These are phyloP conservation scores for Propithecus coquereli DNA, from an alignment of 2,113 vertebrate species.

Conservation along the genomic window DNA sequence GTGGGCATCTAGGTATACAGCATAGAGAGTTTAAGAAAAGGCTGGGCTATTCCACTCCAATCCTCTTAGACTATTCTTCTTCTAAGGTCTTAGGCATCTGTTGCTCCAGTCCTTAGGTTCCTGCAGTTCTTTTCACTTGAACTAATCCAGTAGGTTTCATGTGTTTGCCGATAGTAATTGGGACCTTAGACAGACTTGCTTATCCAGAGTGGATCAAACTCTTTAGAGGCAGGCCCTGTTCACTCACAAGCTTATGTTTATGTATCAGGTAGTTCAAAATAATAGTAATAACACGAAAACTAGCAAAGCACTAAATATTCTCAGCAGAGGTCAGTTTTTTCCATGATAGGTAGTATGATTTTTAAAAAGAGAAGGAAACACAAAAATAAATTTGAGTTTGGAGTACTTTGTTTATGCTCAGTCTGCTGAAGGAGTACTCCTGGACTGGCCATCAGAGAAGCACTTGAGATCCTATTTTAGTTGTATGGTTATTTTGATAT, in stretches of 20 bases:
- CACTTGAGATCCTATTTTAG: background rate
- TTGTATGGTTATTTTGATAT: conserved; percentile 22
- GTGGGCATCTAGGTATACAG: background rate
- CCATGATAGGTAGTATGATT: background rate
- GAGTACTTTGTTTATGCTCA: background rate
- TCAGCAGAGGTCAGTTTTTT: background rate
- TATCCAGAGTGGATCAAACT: background rate
- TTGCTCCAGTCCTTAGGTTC: background rate
- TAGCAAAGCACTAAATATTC: background rate
- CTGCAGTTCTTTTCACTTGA: background rate
- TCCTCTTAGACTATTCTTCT: background rate
- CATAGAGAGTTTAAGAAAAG: background rate
- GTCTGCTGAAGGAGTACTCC: background rate
- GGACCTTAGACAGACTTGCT: background rate
- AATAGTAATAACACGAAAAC: background rate
- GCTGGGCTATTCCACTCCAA: background rate
- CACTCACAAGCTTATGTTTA: background rate
- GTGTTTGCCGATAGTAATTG: background rate
- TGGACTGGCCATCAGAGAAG: background rate
- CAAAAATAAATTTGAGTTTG: background rate
- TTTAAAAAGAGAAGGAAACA: background rate
- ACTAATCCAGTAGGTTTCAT: background rate
- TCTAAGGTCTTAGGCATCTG: background rate
- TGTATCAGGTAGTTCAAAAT: background rate
- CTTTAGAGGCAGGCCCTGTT: background rate